Evolutionary conservation across 2,797 vertebrate species (phyloP), one percentile per base, ranked within the genome.

Genomic region (Catostomus latipinnis): DNA sequence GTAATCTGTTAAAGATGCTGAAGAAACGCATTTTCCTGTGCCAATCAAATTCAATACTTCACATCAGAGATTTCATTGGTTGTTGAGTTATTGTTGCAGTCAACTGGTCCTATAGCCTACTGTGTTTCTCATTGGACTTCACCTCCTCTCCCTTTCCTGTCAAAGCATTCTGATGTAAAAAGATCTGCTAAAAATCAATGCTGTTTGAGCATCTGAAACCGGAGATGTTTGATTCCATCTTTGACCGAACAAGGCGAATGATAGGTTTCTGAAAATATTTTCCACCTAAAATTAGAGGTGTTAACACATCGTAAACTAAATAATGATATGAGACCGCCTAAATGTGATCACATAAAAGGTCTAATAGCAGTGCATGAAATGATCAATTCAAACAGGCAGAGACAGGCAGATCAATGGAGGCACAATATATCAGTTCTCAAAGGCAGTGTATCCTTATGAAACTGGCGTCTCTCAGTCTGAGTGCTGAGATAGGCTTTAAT

Each of bases 381-480:
- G 49, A 34, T 34, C 34, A 34, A 34, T 34, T 4, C 34, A 34
- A 34, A 34, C 34, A 34, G 34, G 34, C 34, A 34, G 34, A 34
- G 34, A 34, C 34, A 34, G 72, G 50, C 63, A 83, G 72, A 85
- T 78, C 86, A 87, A 71, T 86, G 87, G 90, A 82, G 88, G 89
- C 90, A 89, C 91, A 73, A 71, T 75, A 78, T 78, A 78, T 75
- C 71, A 68, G 65, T 65, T 76, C 80, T 74, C 73, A 66, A 75
- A 53, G 76, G 58, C 71, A 70, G 71, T 76, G 82, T 74, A 78
- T 78, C 87, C 85, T 78, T 83, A 85, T 91, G 91, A 94, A 88
- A 83, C 93, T 92, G 97, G 96, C 97, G 97, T 97, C 97, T 89
- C 91, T 67, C 78, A 92, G 96, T 97, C 97, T 97, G 88, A 90